These are phyloP conservation scores for Masnerella sp. DNA, from an alignment of 2,888 invertebrate genomes.

Conservation along the genomic window DNA sequence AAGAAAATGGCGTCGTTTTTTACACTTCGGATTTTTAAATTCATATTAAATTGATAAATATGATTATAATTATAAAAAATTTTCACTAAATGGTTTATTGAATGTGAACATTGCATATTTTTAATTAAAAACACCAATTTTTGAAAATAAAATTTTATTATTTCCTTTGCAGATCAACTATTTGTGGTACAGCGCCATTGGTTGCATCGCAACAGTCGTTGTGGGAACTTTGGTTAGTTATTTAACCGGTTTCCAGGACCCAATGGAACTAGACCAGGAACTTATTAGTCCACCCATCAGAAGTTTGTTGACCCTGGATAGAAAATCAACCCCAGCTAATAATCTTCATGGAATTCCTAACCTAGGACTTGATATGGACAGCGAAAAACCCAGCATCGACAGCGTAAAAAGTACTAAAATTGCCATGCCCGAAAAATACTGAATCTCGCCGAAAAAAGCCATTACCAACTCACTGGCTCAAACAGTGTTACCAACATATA, in stretches of 20 bases:
- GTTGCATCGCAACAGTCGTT: conserved; percentile 85
- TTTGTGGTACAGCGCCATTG: conserved; percentile 93
- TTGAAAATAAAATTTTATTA: not conserved
- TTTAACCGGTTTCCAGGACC: conserved; percentile 82
- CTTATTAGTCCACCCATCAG: conserved; percentile 84
- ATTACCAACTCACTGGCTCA: no score
- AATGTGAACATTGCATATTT: not conserved
- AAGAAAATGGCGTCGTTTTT: no score
- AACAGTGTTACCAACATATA: no score
- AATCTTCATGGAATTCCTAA: conserved; percentile 70
- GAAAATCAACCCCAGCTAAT: conserved; percentile 63
- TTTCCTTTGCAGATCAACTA: conserved; percentile 79
- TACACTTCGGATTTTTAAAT: no score
- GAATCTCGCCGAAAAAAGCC: not conserved
- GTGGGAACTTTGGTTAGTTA: conserved; percentile 87
- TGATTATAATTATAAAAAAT: not conserved
- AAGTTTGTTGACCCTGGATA: conserved; percentile 76
- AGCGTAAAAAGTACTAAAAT: conserved; percentile 37
- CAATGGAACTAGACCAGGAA: conserved; percentile 82
- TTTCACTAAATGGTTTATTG: conserved; percentile 2
- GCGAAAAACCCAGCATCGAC: conserved; percentile 66
- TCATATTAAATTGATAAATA: not conserved
- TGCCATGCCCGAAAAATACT: conserved; percentile 42
- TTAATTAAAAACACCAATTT: not conserved
- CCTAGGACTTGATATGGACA: conserved; percentile 72